A percentile compares a stretch with the other conserved stretches of the same genome.
These are phyloP conservation scores for Anoplopoma fimbria DNA, from an alignment of 2,113 vertebrate species.

Conservation along the genomic window DNA sequence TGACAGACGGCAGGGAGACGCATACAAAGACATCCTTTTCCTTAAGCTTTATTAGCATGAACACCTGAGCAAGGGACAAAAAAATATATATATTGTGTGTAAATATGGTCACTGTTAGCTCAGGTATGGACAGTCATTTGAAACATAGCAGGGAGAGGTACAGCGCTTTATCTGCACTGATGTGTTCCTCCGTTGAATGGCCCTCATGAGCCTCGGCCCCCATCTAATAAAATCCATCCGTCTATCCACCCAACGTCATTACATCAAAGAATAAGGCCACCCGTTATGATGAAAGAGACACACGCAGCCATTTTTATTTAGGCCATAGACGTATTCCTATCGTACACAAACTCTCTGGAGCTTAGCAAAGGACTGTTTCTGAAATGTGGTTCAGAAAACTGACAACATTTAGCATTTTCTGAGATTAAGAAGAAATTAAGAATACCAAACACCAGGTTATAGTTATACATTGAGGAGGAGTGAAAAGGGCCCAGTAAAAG, in stretches of 20 bases:
- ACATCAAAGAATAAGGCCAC: slow-evolving; percentile 64
- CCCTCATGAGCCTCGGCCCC: slow-evolving; percentile 49
- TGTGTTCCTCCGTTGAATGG: slow-evolving; percentile 46
- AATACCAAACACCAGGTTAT: not conserved
- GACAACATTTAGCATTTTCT: not conserved
- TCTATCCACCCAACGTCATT: slow-evolving; percentile 39
- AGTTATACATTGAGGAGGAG: not conserved
- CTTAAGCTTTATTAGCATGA: slow-evolving; percentile 41
- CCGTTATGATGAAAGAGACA: slow-evolving; percentile 39
- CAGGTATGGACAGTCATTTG: slow-evolving; percentile 13
- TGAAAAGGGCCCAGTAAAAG: not conserved
- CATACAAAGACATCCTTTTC: slow-evolving; percentile 3
- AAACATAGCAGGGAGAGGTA: not conserved
- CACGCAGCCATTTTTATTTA: slow-evolving; percentile 31
- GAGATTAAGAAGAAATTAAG: not conserved
- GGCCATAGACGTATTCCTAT: slow-evolving; percentile 25
- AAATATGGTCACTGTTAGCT: slow-evolving; percentile 3
- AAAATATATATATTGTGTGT: not conserved
- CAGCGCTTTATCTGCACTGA: slow-evolving; percentile 21
- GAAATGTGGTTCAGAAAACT: slow-evolving; percentile 4
- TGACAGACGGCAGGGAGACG: slow-evolving; percentile 27
- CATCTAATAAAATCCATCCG: slow-evolving; percentile 57
- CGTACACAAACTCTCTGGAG: not conserved
- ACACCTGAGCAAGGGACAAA: slow-evolving; percentile 9
- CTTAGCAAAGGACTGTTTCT: not conserved